Conservation (phyloP, 2,888 invertebrate genomes). For the Camponotus fellah region DNA sequence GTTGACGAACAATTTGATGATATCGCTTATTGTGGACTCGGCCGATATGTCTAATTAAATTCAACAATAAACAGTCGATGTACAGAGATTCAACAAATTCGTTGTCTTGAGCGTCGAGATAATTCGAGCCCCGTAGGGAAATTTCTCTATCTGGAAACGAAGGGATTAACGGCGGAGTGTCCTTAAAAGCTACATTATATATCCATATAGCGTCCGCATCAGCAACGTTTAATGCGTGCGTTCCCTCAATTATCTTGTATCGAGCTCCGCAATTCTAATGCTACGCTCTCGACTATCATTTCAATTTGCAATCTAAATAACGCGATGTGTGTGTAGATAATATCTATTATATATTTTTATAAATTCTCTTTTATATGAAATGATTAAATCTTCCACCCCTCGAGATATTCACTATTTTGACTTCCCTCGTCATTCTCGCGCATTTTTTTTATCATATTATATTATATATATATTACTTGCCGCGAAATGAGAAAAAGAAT, state of each 20-base stretch:
- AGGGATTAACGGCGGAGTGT: slow-evolving; percentile 66
- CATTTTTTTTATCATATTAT: slow-evolving; percentile 44
- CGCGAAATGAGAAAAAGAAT: slow-evolving; percentile 37
- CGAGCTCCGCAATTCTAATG: slow-evolving; percentile 63
- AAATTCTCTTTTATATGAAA: slow-evolving; percentile 73
- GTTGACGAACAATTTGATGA: slow-evolving; percentile 57
- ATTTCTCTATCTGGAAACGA: slow-evolving; percentile 66
- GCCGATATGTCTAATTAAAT: slow-evolving; percentile 74
- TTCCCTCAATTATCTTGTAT: slow-evolving; percentile 62
- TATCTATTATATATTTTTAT: slow-evolving; percentile 73
- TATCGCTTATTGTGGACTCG: slow-evolving; percentile 63
- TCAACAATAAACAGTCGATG: slow-evolving; percentile 53
- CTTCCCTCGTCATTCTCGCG: slow-evolving; percentile 68
- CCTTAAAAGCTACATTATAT: slow-evolving; percentile 74
- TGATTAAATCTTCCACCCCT: slow-evolving; percentile 62
- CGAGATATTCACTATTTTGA: slow-evolving; percentile 66
- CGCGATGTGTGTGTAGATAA: slow-evolving; percentile 61
- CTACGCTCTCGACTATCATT: slow-evolving; percentile 64
- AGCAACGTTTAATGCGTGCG: slow-evolving; percentile 76
- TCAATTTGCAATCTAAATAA: slow-evolving; percentile 71
- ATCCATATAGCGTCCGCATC: slow-evolving; percentile 72
- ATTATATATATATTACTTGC: slow-evolving; percentile 23
- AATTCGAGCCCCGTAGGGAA: background rate
- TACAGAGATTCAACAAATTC: slow-evolving; percentile 35
- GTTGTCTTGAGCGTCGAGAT: slow-evolving; percentile 45